phyloP scores from a whole-genome alignment of 2,797 vertebrate species.

The Anolis apletophallus region DNA sequence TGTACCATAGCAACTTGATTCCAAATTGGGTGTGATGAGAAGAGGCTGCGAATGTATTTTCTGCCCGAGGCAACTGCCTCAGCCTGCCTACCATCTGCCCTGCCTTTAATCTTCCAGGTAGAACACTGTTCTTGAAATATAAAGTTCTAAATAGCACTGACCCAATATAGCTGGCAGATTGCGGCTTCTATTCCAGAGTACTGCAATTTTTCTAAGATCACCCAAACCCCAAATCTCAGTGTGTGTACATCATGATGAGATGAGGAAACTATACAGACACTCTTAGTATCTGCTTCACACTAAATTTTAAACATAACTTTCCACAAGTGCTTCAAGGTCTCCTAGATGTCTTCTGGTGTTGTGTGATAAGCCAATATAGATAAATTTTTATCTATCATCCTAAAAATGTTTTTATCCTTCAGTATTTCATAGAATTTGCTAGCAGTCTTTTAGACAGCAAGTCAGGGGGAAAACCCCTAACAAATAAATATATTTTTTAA shows the following conservation, averaged over 20 bases:
- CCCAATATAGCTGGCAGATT: neutral
- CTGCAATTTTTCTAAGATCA: slow-evolving; percentile 3
- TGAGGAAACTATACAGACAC: neutral
- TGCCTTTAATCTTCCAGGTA: neutral
- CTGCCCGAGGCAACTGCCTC: neutral
- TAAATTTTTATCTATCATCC: neutral
- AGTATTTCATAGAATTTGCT: neutral
- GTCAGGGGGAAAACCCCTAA: neutral
- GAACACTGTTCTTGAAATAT: neutral
- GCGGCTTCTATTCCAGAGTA: neutral
- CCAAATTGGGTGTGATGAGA: neutral
- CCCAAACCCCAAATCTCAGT: neutral
- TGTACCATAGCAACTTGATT: neutral
- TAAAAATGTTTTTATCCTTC: neutral
- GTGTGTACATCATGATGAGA: neutral
- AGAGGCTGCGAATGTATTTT: neutral
- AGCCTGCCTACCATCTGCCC: neutral
- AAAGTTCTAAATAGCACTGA: neutral
- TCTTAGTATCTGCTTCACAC: neutral
- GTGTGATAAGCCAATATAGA: neutral
- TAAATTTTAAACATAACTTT: neutral
- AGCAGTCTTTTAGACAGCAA: slow-evolving; percentile 2
- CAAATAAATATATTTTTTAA: slow-evolving; percentile 7
- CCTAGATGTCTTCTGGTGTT: neutral
- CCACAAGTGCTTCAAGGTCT: neutral